Base-by-base conservation (phyloP, 1,140 invertebrate genomes). In the Pseudomyrmex sp. region DNA sequence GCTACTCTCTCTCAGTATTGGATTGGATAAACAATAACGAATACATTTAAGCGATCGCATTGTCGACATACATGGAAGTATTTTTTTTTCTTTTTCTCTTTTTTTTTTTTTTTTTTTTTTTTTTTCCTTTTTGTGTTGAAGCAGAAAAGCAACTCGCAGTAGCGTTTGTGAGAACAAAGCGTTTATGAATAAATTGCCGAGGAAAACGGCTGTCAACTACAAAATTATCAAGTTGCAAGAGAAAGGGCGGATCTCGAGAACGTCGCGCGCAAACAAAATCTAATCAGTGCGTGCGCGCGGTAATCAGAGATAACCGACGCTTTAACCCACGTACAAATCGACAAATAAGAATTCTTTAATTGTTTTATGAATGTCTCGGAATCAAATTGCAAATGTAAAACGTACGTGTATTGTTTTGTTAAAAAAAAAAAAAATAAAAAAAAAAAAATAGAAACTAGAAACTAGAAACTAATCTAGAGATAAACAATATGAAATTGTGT, bases 191-290 rank as follows among this genome's bases (percentile, higher is more conserved):
- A 70, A 79, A 79, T 70, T 44, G 76, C 48, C 44, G 44, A 61
- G 48, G 54, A 61, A 80, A 80, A 50, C 76, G 44, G 54, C 54
- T 80, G 76, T 80, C 76, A 80, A 61, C 54, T 18, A n/a, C 65
- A 80, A 66, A 80, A 70, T 80, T 72, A 80, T 80, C 76, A n/a
- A 44, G 15, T 68, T 13, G 50, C 18, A 15, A 15, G 26, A 66
- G n/a, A 44, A 35, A 35, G 5, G 35, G 12, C 18, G 58, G 18
- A 56, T 23, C n/a, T n/a, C 18, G 9, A 5, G 35, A 7, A 69
- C 20, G 15, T 20, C 46, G 50, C 44, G 10, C 44, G 35, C 35
- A 35, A 48, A 74, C 50, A 18, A 48, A 50, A 75, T 18, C 48
- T 23, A 44, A 23, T 48, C 35, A 35, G 8, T 63, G 63, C 20